Evolutionary conservation across 1,140 invertebrate species (phyloP).

Genomic region (Schlechtendalia chinensis): DNA sequence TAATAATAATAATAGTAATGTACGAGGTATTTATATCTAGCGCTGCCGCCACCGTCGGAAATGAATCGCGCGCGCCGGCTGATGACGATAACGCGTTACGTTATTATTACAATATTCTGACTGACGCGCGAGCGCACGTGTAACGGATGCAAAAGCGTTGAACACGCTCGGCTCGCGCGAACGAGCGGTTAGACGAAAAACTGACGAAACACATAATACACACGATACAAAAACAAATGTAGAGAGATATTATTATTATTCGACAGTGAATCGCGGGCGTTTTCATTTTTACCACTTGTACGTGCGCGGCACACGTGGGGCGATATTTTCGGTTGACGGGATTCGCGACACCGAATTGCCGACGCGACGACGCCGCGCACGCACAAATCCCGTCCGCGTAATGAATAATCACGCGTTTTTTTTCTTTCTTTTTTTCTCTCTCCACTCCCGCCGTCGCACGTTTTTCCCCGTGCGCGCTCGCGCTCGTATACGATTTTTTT

Average conservation of each 20-base stretch:
- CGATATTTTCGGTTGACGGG: slow-evolving; percentile 2
- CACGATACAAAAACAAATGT: too few species aligned
- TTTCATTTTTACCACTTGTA: neutral
- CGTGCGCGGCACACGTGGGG: too few species aligned
- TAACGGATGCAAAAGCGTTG: slow-evolving; percentile 7
- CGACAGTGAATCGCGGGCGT: neutral
- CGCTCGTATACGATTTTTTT: neutral
- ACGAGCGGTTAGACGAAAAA: neutral
- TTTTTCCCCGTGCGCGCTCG: neutral
- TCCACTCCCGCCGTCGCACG: neutral
- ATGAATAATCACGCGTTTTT: neutral
- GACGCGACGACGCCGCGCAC: neutral
- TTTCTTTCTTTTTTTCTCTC: too few species aligned
- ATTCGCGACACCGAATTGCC: neutral
- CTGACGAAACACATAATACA: neutral
- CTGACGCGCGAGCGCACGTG: neutral
- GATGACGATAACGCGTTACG: neutral
- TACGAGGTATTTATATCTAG: too few species aligned
- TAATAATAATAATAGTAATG: too few species aligned
- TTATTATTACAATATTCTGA: slow-evolving; percentile 1
- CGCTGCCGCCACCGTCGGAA: too few species aligned
- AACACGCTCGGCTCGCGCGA: neutral
- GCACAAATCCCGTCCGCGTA: neutral
- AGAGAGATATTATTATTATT: neutral
- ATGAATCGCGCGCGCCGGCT: too few species aligned